Percentiles rank a stretch among this genome's conserved stretches.
These are phyloP conservation scores for Opisthocomus hoazin DNA, from an alignment of 2,113 vertebrate genomes.

Conservation along the genomic window DNA sequence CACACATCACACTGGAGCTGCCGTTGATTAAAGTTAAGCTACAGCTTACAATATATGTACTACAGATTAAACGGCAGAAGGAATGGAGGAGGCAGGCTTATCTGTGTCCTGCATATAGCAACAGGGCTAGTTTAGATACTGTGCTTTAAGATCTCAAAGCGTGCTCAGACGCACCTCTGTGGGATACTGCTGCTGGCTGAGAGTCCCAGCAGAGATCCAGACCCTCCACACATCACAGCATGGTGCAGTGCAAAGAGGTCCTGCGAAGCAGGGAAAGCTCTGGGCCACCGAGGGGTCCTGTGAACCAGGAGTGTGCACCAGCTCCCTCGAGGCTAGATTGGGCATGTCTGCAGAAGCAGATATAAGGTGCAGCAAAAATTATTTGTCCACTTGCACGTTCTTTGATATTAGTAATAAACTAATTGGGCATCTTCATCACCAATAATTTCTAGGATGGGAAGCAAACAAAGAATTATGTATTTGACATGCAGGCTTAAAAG, in stretches of 20 bases:
- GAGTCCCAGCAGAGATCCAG: neutral
- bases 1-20: neutral
- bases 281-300: rapidly evolving
- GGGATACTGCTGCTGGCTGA: neutral
- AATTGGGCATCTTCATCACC: neutral
- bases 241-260: rapidly evolving
- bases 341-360: neutral
- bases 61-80: neutral
- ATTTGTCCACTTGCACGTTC: neutral
- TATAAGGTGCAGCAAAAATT: neutral
- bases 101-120: neutral
- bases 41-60: neutral
- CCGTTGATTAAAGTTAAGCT: neutral
- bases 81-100: neutral
- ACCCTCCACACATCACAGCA: rapidly evolving
- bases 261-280: neutral
- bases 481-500: neutral
- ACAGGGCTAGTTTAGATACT: neutral
- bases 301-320: rapidly evolving
- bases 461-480: neutral
- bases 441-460: neutral
- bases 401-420: neutral
- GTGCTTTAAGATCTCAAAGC: neutral
- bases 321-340: rapidly evolving
- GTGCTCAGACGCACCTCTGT: too few relatives aligned